phyloP scores from a whole-genome alignment of 2,797 vertebrate species.

The Alcedo atthis region DNA sequence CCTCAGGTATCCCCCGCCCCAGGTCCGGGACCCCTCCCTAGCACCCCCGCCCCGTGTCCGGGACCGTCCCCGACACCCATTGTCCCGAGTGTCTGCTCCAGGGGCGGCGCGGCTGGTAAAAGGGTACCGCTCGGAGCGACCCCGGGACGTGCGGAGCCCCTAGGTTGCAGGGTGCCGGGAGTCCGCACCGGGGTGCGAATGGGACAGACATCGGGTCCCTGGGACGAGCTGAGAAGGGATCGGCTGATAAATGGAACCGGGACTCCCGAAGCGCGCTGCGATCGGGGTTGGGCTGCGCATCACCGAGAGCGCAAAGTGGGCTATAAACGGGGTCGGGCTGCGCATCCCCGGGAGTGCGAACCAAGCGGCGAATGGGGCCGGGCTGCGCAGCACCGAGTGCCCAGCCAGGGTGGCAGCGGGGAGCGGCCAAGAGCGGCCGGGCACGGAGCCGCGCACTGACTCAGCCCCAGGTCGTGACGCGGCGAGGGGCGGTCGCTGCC shows the following conservation, averaged over 20 bases:
- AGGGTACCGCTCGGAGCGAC: neutral
- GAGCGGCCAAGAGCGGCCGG: neutral
- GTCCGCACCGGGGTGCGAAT: neutral
- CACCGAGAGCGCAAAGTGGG: neutral
- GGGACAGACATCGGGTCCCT: neutral
- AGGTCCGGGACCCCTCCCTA: neutral
- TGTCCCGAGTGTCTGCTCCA: too few species aligned
- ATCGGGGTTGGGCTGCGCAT: too few species aligned
- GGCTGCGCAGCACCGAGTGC: neutral
- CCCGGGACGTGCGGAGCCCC: neutral
- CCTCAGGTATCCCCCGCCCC: too few species aligned
- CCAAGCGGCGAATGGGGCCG: too few species aligned
- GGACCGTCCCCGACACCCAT: neutral
- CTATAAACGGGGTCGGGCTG: too few species aligned
- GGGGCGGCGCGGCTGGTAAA: neutral
- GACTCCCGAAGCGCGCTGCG: too few species aligned
- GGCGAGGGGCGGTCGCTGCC: neutral
- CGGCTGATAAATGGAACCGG: neutral
- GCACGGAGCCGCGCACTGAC: neutral
- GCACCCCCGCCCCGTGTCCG: neutral
- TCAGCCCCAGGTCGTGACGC: constrained; percentile 40
- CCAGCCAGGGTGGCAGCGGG: neutral
- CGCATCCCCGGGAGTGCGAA: neutral
- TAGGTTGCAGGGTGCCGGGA: neutral
- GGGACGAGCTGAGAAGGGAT: neutral